Evolutionary conservation across 2,113 vertebrate species (phyloP).

Genomic region (Microtus montanus): DNA sequence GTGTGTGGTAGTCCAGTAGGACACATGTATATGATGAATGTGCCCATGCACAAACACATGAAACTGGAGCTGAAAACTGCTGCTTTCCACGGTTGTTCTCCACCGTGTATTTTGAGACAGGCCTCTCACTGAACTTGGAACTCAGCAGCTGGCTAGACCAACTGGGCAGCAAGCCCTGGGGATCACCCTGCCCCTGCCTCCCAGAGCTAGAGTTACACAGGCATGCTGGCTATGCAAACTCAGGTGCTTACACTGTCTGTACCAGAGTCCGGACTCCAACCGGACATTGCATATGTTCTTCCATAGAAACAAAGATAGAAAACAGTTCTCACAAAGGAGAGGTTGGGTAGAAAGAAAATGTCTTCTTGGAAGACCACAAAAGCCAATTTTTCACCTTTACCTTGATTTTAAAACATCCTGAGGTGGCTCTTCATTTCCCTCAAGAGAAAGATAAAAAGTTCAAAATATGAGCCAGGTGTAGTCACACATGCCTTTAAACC

Average conservation of each 20-base stretch:
- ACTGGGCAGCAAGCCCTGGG: background rate
- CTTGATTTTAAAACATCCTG: background rate
- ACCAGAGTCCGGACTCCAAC: background rate
- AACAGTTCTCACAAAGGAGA: background rate
- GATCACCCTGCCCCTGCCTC: background rate
- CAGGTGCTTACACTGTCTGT: background rate
- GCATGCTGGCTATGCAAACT: background rate
- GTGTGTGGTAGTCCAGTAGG: background rate
- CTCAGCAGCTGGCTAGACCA: background rate
- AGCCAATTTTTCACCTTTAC: background rate
- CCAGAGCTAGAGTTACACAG: background rate
- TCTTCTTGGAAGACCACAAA: background rate
- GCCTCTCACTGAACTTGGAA: background rate
- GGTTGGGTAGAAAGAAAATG: background rate
- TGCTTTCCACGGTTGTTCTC: background rate
- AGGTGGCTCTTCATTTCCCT: background rate
- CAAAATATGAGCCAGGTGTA: background rate
- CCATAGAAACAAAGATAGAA: constrained; percentile 39
- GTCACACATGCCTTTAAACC: background rate
- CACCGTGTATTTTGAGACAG: background rate
- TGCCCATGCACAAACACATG: background rate
- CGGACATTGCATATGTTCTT: background rate
- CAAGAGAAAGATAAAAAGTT: background rate
- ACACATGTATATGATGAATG: background rate
- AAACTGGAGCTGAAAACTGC: background rate